Evolutionary conservation across 2,797 vertebrate genomes (phyloP), one percentile per base, ranked within the genome.

Genomic region (Vespertilio murinus): DNA sequence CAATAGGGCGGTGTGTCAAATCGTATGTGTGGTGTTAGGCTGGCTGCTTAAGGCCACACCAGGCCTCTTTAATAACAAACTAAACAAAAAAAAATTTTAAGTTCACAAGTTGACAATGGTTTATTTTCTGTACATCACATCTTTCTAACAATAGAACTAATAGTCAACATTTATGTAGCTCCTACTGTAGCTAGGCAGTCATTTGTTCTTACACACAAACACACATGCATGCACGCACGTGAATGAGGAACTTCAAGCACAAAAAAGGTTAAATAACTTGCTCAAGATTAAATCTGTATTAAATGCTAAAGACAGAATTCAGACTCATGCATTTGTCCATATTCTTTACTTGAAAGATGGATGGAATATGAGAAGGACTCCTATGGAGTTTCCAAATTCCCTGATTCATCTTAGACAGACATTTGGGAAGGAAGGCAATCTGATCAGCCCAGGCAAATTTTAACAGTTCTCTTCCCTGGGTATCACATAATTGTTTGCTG

Each of bases 41-140:
- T 30, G 5, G 35, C 20, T 83, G 13, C 6, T 2, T 20, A n/a
- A 56, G 38, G 28, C 67, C 13, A 35, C 17, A 20, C 17, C 16
- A 35, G n/a, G 20, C 45, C 12, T 47, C 69, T 73, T 81, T 56
- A 67, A 25, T 89, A 38, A 88, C 4, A 88, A 22, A 52, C 33
- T 40, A 69, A 10, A 61, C 25, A 65, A 84, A 59, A 65, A 84
- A 59, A 85, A 78, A 87, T 61, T 92, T 74, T 35, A 56, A 79
- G 30, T 92, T 80, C 20, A 45, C 8, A 65, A 35, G 38, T 93
- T 81, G 25, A 28, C 9, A 56, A 2, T 77, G 28, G 23, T 84
- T 67, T 91, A 47, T 89, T 93, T 94, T 73, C 49, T 94, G 42
- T 93, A 67, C 54, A 35, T 88, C 74, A 71, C 16, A 14, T 85